Conservation (phyloP, 2,797 vertebrate genomes). For the Mionectes olivaceus region DNA sequence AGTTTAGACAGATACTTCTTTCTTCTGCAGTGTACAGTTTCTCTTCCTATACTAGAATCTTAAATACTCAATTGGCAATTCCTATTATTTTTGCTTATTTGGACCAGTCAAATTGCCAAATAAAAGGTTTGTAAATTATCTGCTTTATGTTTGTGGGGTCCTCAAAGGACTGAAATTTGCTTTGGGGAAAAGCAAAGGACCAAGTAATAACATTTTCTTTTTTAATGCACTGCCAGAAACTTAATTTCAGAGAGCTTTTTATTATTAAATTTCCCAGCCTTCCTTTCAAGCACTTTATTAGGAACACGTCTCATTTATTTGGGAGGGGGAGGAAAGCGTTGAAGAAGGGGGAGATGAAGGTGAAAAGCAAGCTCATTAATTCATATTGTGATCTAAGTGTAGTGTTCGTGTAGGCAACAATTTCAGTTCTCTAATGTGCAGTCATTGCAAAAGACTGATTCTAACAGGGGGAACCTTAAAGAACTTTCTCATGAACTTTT, state of each 20-base stretch:
- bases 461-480: not conserved
- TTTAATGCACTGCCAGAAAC: constrained; percentile 49
- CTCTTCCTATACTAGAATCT: not conserved
- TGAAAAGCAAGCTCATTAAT: constrained; percentile 55
- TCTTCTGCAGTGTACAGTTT: not conserved
- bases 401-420: constrained; percentile 15
- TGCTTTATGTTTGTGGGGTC: constrained; percentile 35
- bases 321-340: not conserved
- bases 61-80: not conserved
- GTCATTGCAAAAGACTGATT: not conserved
- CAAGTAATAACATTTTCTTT: constrained; percentile 54
- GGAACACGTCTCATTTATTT: constrained; percentile 25
- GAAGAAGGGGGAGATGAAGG: constrained; percentile 31
- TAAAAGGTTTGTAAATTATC: constrained; percentile 59
- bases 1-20: not conserved
- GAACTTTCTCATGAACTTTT: not conserved
- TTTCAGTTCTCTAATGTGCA: constrained; percentile 39
- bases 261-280: constrained; percentile 57
- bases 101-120: constrained; percentile 47
- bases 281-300: constrained; percentile 48
- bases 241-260: constrained; percentile 61
- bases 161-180: constrained; percentile 64
- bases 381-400: constrained; percentile 42
- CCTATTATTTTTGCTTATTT: constrained; percentile 38
- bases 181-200: constrained; percentile 54